Evolutionary conservation across 2,113 vertebrate species (phyloP).

Genomic region (Dermatemys mawii): DNA sequence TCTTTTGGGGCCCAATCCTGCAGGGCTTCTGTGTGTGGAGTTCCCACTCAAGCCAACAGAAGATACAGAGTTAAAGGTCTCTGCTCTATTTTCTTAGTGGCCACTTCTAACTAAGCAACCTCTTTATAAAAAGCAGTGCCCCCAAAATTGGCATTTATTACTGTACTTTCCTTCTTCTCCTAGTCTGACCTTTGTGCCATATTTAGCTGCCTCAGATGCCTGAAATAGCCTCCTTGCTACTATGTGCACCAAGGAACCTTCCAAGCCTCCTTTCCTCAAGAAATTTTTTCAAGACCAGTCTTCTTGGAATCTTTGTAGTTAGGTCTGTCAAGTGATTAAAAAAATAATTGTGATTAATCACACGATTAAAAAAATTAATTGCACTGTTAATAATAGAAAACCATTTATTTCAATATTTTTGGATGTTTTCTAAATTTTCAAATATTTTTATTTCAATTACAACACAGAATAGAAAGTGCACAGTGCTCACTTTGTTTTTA

Average conservation of each 20-base stretch:
- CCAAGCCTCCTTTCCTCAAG: not conserved
- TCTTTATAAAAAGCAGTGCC: not conserved
- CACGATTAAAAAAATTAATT: no score
- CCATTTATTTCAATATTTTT: no score
- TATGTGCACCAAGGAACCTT: not conserved
- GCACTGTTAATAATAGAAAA: no score
- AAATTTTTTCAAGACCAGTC: not conserved
- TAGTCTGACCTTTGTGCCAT: not conserved
- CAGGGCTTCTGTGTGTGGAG: not conserved
- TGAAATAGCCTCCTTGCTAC: not conserved
- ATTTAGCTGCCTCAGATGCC: fast-evolving
- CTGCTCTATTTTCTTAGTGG: not conserved
- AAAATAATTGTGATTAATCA: no score
- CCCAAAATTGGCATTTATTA: not conserved
- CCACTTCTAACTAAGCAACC: not conserved
- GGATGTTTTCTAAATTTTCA: no score
- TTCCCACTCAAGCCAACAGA: not conserved
- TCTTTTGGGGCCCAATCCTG: not conserved
- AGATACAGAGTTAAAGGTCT: not conserved
- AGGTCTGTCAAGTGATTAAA: no score
- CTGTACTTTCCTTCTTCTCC: not conserved
- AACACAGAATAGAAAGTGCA: no score
- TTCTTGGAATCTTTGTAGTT: not conserved
- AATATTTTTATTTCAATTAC: no score
- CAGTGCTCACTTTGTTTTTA: no score